Base-by-base conservation (phyloP, 1,140 invertebrate genomes). In the Elymnias hypermnestra region DNA sequence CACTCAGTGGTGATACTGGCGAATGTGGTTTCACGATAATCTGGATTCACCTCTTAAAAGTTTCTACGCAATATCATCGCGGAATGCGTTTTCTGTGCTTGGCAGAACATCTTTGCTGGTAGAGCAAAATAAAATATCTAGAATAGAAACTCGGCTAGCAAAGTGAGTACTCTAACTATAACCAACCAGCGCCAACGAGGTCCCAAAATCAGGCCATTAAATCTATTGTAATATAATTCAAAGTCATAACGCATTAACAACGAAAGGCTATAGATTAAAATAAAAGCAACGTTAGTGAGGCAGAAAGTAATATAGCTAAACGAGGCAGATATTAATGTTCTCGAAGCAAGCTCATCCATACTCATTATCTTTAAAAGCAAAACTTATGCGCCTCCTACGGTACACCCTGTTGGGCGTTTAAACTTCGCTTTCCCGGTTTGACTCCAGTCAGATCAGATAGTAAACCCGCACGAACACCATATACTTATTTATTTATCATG, bases 401-500 rank as follows among this genome's bases (percentile, higher is more conserved):
- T 71, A 63, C 65, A 58, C 51, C 53, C 64, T 83, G 81, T 83
- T 76, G 65, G 59, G 51, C 49, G 55, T 64, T 73, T 79, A 75
- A 77, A 75, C 72, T 77, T 50, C 55, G 63, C 65, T 75, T 78
- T 71, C 73, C 61, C 54, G 64, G 60, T 50, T 65, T 67, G 63
- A 59, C 65, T 75, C 71, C 57, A 48, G 54, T 59, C 55, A 52
- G 65, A 83, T 83, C 76, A 72, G 79, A 83, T 82, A 82, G 43
- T 53, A 41, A 39, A 53, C 60, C 62, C 53, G 68, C 67, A 68
- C 68, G 69, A 71, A 65, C 67, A 62, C 71, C 66, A 71, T 63
- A 72, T 63, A 67, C 63, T 72, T 82, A 82, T 84, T 83, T 82
- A 84, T 81, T 82, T 74, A 82, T 72, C 48, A 50, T 59, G 57